phyloP scores from a whole-genome alignment of 2,888 invertebrate species.

The Diarsia dahlii region DNA sequence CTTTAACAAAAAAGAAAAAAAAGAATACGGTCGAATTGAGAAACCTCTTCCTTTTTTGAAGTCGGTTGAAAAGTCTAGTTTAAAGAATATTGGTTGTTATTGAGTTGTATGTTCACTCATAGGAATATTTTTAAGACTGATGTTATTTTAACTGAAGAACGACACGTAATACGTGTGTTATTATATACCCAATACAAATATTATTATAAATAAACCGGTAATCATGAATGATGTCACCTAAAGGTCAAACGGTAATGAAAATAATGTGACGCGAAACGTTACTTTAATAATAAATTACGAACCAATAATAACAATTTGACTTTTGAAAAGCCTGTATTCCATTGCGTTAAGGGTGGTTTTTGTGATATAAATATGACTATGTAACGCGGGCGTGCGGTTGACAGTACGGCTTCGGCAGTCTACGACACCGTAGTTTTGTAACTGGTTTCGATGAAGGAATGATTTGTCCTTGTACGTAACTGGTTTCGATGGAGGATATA shows the following conservation, averaged over 20 bases:
- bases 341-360: background rate
- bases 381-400: background rate
- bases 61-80: no score
- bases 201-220: background rate
- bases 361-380: no score
- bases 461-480: no score
- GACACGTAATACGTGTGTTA: background rate
- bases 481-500: no score
- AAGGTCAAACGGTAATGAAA: constrained; percentile 4
- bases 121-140: background rate
- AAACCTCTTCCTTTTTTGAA: no score
- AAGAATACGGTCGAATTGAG: no score
- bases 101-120: no score
- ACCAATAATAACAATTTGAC: background rate
- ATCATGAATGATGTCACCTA: background rate
- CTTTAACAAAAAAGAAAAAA: background rate
- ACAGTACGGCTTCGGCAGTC: no score
- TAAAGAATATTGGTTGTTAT: no score
- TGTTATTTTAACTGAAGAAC: background rate
- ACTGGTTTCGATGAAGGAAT: no score
- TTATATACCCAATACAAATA: constrained; percentile 8
- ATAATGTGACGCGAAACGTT: background rate
- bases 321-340: background rate
- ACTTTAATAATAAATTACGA: constrained; percentile 6
- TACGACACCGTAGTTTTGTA: no score